Conservation (phyloP, 2,888 invertebrate species). For the Hedychridium roseum region DNA sequence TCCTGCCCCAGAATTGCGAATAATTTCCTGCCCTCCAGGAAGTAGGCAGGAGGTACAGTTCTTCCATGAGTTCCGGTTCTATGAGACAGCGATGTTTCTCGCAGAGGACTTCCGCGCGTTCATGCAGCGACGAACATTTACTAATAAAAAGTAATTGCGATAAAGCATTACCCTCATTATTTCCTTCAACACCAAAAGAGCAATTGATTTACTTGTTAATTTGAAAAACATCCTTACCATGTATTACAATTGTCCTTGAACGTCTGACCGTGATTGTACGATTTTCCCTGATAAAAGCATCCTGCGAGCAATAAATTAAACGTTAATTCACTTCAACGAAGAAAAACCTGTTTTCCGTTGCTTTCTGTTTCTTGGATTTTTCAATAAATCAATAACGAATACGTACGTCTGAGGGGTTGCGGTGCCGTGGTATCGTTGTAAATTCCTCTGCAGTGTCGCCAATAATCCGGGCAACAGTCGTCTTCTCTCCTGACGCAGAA, state of each 20-base stretch:
- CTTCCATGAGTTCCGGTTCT: conserved; percentile 73
- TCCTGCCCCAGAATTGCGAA: conserved; percentile 83
- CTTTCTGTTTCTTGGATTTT: too few species aligned
- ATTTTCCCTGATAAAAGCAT: conserved; percentile 68
- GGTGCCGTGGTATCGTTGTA: conserved; percentile 37
- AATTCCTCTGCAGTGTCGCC: conserved; percentile 73
- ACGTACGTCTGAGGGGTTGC: conserved; percentile 34
- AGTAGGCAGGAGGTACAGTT: conserved; percentile 69
- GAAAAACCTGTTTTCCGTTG: too few species aligned
- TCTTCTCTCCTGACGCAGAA: conserved; percentile 82
- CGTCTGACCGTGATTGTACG: conserved; percentile 66
- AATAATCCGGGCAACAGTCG: conserved; percentile 95
- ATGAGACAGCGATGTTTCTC: conserved; percentile 79
- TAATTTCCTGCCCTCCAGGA: conserved; percentile 87
- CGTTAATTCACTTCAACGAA: too few species aligned
- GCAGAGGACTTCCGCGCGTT: conserved; percentile 69
- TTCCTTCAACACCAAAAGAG: too few species aligned
- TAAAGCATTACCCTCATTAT: too few species aligned
- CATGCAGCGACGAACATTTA: conserved; percentile 65
- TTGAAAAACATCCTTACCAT: too few species aligned
- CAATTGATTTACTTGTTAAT: too few species aligned
- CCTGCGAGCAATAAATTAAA: too few species aligned
- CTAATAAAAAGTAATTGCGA: too few species aligned
- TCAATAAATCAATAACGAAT: too few species aligned
- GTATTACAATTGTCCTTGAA: conserved; percentile 75